A percentile compares a stretch with the other conserved stretches of the same genome.
phyloP scores from a whole-genome alignment of 2,113 vertebrate genomes.

The Nothoprocta pentlandii region DNA sequence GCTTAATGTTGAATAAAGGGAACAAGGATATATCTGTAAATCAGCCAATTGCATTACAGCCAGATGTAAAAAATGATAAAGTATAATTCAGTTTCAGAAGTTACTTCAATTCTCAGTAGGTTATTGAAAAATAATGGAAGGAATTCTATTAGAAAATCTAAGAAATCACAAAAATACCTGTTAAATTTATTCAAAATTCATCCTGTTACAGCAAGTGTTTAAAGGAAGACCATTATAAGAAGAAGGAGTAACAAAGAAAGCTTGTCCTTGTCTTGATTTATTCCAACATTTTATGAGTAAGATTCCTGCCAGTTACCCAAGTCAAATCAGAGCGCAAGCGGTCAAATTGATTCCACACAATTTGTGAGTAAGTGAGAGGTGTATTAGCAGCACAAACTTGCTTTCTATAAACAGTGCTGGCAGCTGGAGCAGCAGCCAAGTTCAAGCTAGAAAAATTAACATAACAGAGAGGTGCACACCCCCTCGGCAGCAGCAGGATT shows the following conservation, averaged over 20 bases:
- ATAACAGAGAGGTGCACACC: not conserved
- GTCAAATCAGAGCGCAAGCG: constrained; percentile 13
- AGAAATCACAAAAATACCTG: not conserved
- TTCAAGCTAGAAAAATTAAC: not conserved
- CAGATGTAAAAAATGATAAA: not conserved
- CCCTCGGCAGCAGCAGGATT: not conserved
- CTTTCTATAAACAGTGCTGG: constrained; percentile 35
- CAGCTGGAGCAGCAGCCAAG: constrained; percentile 34
- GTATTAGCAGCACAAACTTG: constrained; percentile 47
- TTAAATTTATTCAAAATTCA: not conserved
- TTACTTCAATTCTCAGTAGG: not conserved
- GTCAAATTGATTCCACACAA: constrained; percentile 8
- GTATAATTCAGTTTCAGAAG: not conserved
- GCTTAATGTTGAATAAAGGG: not conserved
- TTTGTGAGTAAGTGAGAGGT: not conserved
- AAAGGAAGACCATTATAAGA: not conserved
- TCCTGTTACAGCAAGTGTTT: not conserved
- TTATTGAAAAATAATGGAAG: not conserved
- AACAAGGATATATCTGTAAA: not conserved
- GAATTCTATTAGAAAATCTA: not conserved
- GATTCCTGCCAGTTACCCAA: not conserved
- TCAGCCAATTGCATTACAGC: not conserved
- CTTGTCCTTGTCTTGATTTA: not conserved
- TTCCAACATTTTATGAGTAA: not conserved
- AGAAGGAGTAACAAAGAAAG: not conserved